phyloP scores from a whole-genome alignment of 2,113 vertebrate species.

The Microcebus lehilahytsara region DNA sequence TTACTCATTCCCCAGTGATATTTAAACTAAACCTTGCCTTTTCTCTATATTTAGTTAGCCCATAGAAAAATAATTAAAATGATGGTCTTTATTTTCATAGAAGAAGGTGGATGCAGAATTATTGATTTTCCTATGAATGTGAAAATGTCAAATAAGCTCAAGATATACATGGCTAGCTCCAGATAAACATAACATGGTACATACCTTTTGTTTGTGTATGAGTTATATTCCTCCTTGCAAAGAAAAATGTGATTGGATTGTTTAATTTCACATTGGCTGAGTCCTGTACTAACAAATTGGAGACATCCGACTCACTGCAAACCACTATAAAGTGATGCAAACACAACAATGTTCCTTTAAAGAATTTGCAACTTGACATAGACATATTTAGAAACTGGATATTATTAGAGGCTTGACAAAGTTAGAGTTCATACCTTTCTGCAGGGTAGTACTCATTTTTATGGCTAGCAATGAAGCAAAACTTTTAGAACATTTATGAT shows the following conservation, averaged over 20 bases:
- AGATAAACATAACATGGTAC: neutral
- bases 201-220: neutral
- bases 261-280: slow-evolving; percentile 34
- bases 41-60: neutral
- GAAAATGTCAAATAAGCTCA: neutral
- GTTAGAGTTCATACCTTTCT: neutral
- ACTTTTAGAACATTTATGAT: neutral
- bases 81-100: neutral
- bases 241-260: neutral
- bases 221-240: neutral
- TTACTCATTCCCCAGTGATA: neutral
- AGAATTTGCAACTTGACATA: neutral
- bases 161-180: neutral
- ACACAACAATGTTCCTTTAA: neutral
- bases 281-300: neutral
- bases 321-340: neutral
- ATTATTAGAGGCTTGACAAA: neutral
- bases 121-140: neutral
- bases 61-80: neutral
- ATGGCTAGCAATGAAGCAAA: neutral
- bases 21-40: slow-evolving; percentile 1
- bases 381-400: neutral
- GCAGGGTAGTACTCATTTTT: neutral
- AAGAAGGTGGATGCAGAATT: neutral
- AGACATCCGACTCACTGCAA: neutral